Conservation (phyloP, 1,140 invertebrate genomes). For the Platorchestia sp. region DNA sequence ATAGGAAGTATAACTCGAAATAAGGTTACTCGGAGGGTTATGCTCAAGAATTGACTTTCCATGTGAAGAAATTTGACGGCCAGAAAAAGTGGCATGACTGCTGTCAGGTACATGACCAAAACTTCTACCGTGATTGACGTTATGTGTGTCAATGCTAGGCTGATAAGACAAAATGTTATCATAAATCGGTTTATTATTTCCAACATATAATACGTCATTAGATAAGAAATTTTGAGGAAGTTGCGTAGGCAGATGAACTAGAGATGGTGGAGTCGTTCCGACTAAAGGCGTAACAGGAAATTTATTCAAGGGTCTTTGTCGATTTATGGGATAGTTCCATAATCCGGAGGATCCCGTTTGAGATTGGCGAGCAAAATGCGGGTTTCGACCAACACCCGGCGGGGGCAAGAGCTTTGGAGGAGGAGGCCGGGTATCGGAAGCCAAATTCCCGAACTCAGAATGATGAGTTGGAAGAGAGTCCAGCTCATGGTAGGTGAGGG, state of each 20-base stretch:
- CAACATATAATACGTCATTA: not conserved
- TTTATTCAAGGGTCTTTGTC: not conserved
- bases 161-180: not conserved
- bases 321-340: not conserved
- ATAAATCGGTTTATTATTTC: not conserved
- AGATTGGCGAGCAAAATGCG: not conserved
- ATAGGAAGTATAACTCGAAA: not conserved
- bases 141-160: not conserved
- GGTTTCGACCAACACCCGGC: not conserved
- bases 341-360: not conserved
- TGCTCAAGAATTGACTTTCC: not conserved
- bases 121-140: not conserved
- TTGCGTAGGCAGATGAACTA: not conserved
- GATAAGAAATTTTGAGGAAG: not conserved
- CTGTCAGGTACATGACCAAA: not conserved
- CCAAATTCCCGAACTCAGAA: not conserved
- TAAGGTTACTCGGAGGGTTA: not conserved
- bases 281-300: not conserved
- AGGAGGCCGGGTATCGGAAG: not conserved
- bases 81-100: not conserved
- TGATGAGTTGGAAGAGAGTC: not conserved
- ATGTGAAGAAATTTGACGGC: conserved; percentile 4
- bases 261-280: not conserved
- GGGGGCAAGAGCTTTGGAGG: not conserved
- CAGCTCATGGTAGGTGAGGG: not conserved